phyloP scores from a whole-genome alignment of 2,888 invertebrate genomes.

The Drosophila phalerata region DNA sequence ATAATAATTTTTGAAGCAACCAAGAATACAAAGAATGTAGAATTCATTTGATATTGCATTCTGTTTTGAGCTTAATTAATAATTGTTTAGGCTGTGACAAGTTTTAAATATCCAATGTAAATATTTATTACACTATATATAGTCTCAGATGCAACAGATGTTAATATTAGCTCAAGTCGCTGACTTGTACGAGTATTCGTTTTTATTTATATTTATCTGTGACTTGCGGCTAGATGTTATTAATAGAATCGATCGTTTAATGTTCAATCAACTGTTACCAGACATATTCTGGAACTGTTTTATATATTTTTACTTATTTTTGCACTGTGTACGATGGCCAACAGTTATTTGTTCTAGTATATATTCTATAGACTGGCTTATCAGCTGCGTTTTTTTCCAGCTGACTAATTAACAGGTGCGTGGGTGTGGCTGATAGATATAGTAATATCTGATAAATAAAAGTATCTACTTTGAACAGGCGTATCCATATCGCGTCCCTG shows the following conservation, averaged over 20 bases:
- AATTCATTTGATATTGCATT: background rate
- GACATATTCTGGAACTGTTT: constrained; percentile 2
- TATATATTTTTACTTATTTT: background rate
- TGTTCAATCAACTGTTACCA: constrained; percentile 17
- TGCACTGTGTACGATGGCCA: constrained; percentile 10
- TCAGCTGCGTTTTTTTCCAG: constrained; percentile 45
- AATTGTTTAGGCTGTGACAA: constrained; percentile 1
- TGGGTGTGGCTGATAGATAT: constrained; percentile 43
- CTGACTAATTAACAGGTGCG: constrained; percentile 48
- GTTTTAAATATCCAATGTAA: constrained; percentile 11
- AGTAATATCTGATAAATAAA: too few species aligned
- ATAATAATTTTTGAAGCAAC: too few species aligned
- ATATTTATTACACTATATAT: constrained; percentile 22
- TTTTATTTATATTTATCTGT: constrained; percentile 40
- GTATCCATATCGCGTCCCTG: constrained; percentile 46
- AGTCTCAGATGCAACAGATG: constrained; percentile 24
- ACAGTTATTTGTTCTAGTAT: constrained; percentile 1
- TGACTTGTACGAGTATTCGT: background rate
- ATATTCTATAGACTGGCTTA: constrained; percentile 27
- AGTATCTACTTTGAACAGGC: constrained; percentile 4
- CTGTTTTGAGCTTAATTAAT: background rate
- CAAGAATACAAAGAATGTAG: too few species aligned
- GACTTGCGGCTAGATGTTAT: constrained; percentile 27
- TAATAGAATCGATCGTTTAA: constrained; percentile 49
- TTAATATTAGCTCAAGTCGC: constrained; percentile 39